A percentile compares a stretch with the other conserved stretches of the same genome.
Conservation (phyloP, 1,140 invertebrate species). For the Copidosoma floridanum region DNA sequence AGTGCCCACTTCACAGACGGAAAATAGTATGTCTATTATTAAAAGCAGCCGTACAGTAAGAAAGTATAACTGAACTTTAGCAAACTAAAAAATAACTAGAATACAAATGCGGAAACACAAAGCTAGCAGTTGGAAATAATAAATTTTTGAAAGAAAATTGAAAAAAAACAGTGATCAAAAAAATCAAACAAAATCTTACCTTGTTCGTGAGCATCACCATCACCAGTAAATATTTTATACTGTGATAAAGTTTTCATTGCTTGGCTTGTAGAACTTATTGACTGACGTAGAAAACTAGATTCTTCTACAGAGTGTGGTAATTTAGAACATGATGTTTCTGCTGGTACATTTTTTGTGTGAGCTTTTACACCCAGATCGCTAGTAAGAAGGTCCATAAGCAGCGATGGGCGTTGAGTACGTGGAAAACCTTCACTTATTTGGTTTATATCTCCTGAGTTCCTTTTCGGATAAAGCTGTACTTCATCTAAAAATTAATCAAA, state of each 20-base stretch:
- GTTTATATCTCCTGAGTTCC: slow-evolving; percentile 51
- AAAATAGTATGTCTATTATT: too few species aligned
- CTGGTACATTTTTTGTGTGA: slow-evolving; percentile 48
- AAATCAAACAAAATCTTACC: too few species aligned
- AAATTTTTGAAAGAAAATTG: too few species aligned
- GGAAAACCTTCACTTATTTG: slow-evolving; percentile 41
- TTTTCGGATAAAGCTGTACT: slow-evolving; percentile 50
- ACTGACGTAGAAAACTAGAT: slow-evolving; percentile 40
- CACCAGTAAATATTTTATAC: too few species aligned
- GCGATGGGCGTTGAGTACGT: slow-evolving; percentile 50
- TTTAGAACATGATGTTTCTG: slow-evolving; percentile 46
- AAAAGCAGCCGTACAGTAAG: too few species aligned
- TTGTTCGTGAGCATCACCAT: too few species aligned
- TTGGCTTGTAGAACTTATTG: slow-evolving; percentile 43
- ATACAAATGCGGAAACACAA: too few species aligned
- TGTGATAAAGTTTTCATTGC: slow-evolving; percentile 39
- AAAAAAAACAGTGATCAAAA: too few species aligned
- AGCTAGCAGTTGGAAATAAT: too few species aligned
- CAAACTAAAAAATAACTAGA: too few species aligned
- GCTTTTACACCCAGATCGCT: slow-evolving; percentile 47
- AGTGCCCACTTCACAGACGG: too few species aligned
- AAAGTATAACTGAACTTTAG: too few species aligned
- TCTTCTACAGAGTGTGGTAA: slow-evolving; percentile 38
- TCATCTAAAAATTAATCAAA: slow-evolving; percentile 48
- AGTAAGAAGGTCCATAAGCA: slow-evolving; percentile 51